Base-by-base conservation (phyloP, 2,113 vertebrate species). In the Hepsetus odoe region DNA sequence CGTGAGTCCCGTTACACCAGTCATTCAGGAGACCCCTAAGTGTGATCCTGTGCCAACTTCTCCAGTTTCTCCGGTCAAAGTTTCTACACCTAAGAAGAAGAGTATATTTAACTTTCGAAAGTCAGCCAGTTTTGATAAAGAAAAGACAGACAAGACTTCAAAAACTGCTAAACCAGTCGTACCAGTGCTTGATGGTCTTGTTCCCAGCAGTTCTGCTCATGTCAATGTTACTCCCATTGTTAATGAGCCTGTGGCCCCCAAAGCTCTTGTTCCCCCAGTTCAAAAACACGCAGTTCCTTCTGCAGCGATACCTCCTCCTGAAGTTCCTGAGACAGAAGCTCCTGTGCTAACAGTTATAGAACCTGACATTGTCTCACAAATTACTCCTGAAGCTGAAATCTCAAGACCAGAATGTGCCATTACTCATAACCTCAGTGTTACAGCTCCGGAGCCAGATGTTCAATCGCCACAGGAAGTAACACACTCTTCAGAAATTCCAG, bases 51-150 rank as follows among this genome's bases (percentile, higher is more conserved):
- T 14, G 9, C 46, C 24, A 38, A 35, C 24, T 22, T 24, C 70
- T n/a, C 68, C 42, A 26, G n/a, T 22, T 26, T 38, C 89, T 53
- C 85, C 87, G 20, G 83, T 84, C 3, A 88, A 86, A 81, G 20
- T 20, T 20, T 8, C 79, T 5, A 22, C 76, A 18, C 4, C 51
- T 65, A 65, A 88, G 76, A 88, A 86, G 74, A 90, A 88, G 32
- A 72, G 72, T 20, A 66, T 86, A 18, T 72, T 58, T 7, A 73
- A 62, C 20, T 85, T 90, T 70, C 86, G 8, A 69, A 89, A 81
- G 38, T 12, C 78, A 1, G 0, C 5, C 7, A 90, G 88, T 32
- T 3, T 20, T 46, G 62, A 72, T 12, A 51, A 70, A 32, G 62
- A 66, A 30, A 71, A 61, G 42, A 13, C 66, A 40, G 24, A 71